phyloP scores from a whole-genome alignment of 2,888 invertebrate genomes.

The Lochmaea capreae region DNA sequence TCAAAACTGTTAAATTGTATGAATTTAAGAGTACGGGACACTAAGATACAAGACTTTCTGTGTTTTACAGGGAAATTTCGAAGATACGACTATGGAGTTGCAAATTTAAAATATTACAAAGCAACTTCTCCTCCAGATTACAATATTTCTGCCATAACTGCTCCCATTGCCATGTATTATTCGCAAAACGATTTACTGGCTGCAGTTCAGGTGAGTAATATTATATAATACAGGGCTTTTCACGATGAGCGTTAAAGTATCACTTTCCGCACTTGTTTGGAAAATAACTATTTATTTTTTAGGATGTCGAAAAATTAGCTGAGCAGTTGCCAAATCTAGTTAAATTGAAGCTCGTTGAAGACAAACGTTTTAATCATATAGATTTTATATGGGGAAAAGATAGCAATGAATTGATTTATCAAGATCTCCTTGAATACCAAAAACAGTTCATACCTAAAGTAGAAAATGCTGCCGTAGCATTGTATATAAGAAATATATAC shows the following conservation, averaged over 20 bases:
- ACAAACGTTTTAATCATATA: slow-evolving; percentile 48
- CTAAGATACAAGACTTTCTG: neutral
- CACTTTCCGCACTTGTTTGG: no score
- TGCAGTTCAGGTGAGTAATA: slow-evolving; percentile 37
- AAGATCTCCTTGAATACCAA: slow-evolving; percentile 31
- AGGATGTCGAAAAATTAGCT: slow-evolving; percentile 34
- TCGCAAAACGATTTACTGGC: slow-evolving; percentile 44
- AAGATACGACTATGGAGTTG: slow-evolving; percentile 38
- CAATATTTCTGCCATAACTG: slow-evolving; percentile 34
- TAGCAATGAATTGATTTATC: slow-evolving; percentile 32
- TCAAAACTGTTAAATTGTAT: no score
- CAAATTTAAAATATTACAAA: slow-evolving; percentile 29
- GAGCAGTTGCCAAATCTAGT: slow-evolving; percentile 30
- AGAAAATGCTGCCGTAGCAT: neutral
- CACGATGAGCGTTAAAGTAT: no score
- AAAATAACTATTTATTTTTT: no score
- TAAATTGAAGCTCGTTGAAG: slow-evolving; percentile 23
- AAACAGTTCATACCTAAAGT: slow-evolving; percentile 17
- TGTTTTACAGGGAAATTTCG: slow-evolving; percentile 36
- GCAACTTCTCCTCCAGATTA: slow-evolving; percentile 29
- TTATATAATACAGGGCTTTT: neutral
- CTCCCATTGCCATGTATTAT: slow-evolving; percentile 44
- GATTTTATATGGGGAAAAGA: slow-evolving; percentile 51
- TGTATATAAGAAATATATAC: neutral
- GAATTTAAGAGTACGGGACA: no score